Conservation (phyloP, 1,140 invertebrate species). For the Babylonia areolata region DNA sequence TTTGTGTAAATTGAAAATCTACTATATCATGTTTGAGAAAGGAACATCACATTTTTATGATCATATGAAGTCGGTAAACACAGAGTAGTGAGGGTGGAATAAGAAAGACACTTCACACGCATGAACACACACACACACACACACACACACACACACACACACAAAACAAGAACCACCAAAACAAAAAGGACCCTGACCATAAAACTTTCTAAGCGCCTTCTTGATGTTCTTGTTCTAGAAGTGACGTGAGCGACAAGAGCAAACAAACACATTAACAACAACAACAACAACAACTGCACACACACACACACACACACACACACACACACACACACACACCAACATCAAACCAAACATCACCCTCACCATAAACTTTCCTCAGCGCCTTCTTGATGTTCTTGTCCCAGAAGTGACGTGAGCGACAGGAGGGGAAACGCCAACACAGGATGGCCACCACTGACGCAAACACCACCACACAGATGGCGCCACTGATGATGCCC, state of each 20-base stretch:
- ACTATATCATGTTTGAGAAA: no score
- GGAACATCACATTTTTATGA: no score
- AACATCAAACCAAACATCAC: not conserved
- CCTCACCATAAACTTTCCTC: conserved; percentile 62
- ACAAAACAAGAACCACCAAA: not conserved
- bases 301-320: no score
- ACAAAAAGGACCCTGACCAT: conserved; percentile 52
- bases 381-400: conserved; percentile 59
- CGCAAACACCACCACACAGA: conserved; percentile 55
- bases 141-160: conserved; percentile 20
- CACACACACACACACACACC: no score
- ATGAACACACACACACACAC: conserved; percentile 18
- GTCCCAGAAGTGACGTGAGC: conserved; percentile 65
- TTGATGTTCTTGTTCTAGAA: conserved; percentile 67
- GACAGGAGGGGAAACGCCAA: conserved; percentile 58
- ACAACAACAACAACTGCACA: no score
- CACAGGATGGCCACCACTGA: conserved; percentile 58
- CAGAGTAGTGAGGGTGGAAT: no score
- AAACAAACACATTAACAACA: no score
- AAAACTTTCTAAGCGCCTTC: conserved; percentile 57
- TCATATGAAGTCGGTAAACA: no score
- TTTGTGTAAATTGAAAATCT: no score
- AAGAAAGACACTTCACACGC: no score
- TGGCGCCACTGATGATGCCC: conserved; percentile 57
- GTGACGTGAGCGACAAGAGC: conserved; percentile 53